Evolutionary conservation across 30 jellyfish, hydroid and myxozoan species (phyloP), one percentile per base, ranked within the genome.

Genomic region (Aurelia aurita complex sp. Pacific): DNA sequence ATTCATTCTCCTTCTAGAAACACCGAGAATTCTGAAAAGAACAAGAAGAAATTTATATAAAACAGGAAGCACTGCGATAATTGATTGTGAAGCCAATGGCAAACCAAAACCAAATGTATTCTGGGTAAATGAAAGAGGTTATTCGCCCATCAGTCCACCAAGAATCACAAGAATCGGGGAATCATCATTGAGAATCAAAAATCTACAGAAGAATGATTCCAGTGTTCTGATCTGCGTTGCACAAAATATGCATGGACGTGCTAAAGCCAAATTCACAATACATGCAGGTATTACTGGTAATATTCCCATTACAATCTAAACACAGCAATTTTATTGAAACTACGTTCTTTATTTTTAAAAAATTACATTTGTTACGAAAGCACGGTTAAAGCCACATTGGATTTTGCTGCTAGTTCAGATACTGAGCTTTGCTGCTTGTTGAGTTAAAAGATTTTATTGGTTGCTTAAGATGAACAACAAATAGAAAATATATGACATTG

Each of bases 101-200:
- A 83, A 83, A 52, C 92, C 92, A 62, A 83, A 83, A 34, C 92
- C 92, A 23, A 81, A 71, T 65, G 92, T 83, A 42, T 83, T 83
- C 52, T 83, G 92, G 92, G 74, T 83, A 60, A 83, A 83, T 35
- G 92, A 83, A 60, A 76, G 74, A 42, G 92, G 92, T 11, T 59
- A 63, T 60, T 83, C 92, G 7, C 86, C 92, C 10, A 73, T 83
- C 23, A 83, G 80, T 68, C 92, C 92, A 2, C 92, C 92, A 53
- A 59, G 73, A 11, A 61, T 83, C 33, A 83, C 86, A 1, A 86
- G 73, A 19, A 64, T 72, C 5, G 42, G 83, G 43, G 80, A 64
- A 36, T 67, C 80, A 2, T 46, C 92, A n/a, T 46, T 83, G 57
- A 83, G 59, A 46, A 75, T 83, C 64, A 72, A 46, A 7, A 69